Base-by-base conservation (phyloP, 1,140 invertebrate species). In the Lepidurus couesii region DNA sequence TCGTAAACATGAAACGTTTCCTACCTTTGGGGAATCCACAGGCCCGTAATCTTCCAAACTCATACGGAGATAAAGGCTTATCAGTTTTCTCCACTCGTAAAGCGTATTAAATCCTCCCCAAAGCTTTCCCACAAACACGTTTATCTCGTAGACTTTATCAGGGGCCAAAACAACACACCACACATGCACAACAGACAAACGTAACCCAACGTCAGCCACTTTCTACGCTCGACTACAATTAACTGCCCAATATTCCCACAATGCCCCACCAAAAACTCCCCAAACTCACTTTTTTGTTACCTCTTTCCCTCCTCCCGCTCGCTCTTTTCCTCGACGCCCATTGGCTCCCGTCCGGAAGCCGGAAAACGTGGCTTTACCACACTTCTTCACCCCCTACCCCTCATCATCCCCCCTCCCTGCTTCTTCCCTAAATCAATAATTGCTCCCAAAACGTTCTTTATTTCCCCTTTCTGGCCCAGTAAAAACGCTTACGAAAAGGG, bases 361-460 rank as follows among this genome's bases (percentile, higher is more conserved):
- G 53, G 53, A 65, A 65, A 65, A 65, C 53, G 53, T 65, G 53
- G 53, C 53, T 65, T 65, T n/a, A 65, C 16, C 16, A 65, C 34
- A 34, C 34, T 34, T 34, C 53, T 65, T 65, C 53, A 65, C 53
- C 53, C 53, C 21, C 21, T n/a, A 65, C 21, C 13, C 47, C 47
- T 13, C 21, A 11, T 47, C 45, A n/a, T n/a, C n/a, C 45, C 21
- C 47, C 47, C 47, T 21, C 47, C 21, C 47, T 13, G 21, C 47
- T 53, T 13, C 5, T 16, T 16, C 53, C 53, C 53, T 13, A 11
- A 7, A 7, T 16, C 21, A 65, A 65, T 65, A 65, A 65, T 16
- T 65, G 53, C 21, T 65, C 10, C 45, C 8, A 21, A 65, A 65
- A 65, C 13, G 53, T 65, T 65, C 16, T 21, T 65, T 16, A 21